Percentiles rank a stretch among this genome's conserved stretches.
phyloP scores from a whole-genome alignment of 2,888 invertebrate genomes.

The Andricus curvator region DNA sequence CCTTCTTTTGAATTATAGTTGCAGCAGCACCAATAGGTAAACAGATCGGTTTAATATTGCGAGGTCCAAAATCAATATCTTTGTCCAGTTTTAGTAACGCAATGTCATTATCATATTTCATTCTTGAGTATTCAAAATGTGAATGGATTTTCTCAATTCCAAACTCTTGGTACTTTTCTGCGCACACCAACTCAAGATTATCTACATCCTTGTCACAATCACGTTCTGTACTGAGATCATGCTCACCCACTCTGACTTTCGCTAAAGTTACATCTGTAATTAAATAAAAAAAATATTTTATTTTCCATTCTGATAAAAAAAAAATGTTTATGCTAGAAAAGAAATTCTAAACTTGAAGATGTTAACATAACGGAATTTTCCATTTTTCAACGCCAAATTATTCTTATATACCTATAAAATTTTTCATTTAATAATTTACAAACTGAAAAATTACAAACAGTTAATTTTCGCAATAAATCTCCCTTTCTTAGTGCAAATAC shows the following conservation, averaged over 20 bases:
- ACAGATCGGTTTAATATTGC: slow-evolving; percentile 62
- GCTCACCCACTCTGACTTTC: slow-evolving; percentile 84
- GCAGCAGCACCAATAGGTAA: slow-evolving; percentile 56
- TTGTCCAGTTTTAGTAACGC: slow-evolving; percentile 58
- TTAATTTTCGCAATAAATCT: no score
- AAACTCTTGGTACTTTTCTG: slow-evolving; percentile 80
- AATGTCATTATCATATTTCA: slow-evolving; percentile 61
- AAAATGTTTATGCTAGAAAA: no score
- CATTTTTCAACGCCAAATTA: no score
- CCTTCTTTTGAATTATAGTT: neutral
- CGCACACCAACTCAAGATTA: slow-evolving; percentile 77
- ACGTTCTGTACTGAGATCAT: slow-evolving; percentile 77
- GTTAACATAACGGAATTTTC: no score
- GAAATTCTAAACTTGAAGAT: no score
- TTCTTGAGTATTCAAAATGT: slow-evolving; percentile 59
- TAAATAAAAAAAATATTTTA: neutral
- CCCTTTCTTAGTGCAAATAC: no score
- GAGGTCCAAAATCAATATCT: slow-evolving; percentile 54
- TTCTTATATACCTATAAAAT: no score
- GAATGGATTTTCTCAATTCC: slow-evolving; percentile 55
- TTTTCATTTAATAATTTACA: no score
- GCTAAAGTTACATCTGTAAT: slow-evolving; percentile 59
- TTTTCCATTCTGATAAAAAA: no score
- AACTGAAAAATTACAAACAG: no score
- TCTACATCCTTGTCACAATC: slow-evolving; percentile 78